Percentiles rank a stretch among this genome's conserved stretches.
Conservation (phyloP, 1,140 invertebrate genomes). For the Gonioctena quinquepunctata region DNA sequence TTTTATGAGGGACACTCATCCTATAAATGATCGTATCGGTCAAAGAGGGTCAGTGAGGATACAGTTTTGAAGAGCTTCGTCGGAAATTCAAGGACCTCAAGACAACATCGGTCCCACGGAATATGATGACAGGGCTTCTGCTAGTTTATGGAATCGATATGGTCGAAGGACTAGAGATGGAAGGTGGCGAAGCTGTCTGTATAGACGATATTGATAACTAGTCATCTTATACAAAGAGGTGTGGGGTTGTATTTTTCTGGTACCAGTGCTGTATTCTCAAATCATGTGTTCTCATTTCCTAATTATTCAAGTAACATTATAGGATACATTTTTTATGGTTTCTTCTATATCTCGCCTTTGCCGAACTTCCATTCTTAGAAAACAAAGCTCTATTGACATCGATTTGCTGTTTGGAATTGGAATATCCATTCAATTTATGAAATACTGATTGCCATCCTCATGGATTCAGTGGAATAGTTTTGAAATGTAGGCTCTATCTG, state of each 20-base stretch:
- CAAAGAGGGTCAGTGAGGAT: background rate
- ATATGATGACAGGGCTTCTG: background rate
- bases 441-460: too few relatives aligned
- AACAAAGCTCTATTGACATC: too few relatives aligned
- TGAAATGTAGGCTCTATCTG: too few relatives aligned
- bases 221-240: conserved; percentile 12
- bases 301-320: background rate
- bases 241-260: conserved; percentile 6
- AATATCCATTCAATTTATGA: too few relatives aligned
- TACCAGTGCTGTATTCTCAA: background rate
- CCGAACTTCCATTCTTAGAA: too few relatives aligned
- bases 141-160: conserved; percentile 21
- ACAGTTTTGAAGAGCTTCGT: background rate
- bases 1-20: background rate
- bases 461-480: too few relatives aligned
- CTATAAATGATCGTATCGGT: background rate
- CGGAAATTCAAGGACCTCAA: background rate
- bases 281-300: background rate
- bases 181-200: background rate
- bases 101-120: background rate
- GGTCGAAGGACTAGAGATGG: background rate
- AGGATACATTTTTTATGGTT: background rate
- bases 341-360: background rate
- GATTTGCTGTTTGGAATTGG: too few relatives aligned
- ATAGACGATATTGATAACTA: background rate